Evolutionary conservation across 2,113 vertebrate genomes (phyloP).

Genomic region (Neofelis nebulosa): DNA sequence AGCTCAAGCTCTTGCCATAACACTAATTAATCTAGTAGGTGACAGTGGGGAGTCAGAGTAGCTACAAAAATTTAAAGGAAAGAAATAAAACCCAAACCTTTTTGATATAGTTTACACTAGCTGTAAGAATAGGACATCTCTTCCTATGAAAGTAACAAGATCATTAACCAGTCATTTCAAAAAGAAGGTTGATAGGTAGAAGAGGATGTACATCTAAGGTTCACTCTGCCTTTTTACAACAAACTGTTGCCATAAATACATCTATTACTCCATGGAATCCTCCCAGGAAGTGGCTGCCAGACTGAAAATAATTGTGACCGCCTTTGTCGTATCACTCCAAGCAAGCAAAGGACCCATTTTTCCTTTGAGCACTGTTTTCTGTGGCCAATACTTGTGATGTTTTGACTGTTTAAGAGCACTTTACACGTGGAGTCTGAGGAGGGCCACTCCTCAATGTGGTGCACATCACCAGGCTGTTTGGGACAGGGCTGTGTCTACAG

Average conservation of each 20-base stretch:
- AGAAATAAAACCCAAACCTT: not conserved
- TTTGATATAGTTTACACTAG: not conserved
- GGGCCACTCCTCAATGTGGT: accelerated
- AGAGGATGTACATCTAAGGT: not conserved
- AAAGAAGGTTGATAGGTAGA: not conserved
- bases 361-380: not conserved
- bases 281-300: not conserved
- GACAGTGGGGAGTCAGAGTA: not conserved
- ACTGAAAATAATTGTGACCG: not conserved
- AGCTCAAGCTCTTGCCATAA: not conserved
- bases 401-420: not conserved
- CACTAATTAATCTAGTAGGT: not conserved
- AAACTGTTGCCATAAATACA: not conserved
- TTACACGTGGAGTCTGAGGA: not conserved
- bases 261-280: not conserved
- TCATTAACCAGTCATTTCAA: not conserved
- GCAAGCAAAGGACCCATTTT: not conserved
- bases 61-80: not conserved
- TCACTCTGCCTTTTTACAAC: not conserved
- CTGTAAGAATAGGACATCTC: not conserved
- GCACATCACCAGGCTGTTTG: accelerated
- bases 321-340: not conserved
- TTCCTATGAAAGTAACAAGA: not conserved
- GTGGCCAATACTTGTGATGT: not conserved
- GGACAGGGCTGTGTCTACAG: not conserved